Evolutionary conservation across 1,140 invertebrate genomes (phyloP), one percentile per base, ranked within the genome.

Genomic region (Drosophila parvula): DNA sequence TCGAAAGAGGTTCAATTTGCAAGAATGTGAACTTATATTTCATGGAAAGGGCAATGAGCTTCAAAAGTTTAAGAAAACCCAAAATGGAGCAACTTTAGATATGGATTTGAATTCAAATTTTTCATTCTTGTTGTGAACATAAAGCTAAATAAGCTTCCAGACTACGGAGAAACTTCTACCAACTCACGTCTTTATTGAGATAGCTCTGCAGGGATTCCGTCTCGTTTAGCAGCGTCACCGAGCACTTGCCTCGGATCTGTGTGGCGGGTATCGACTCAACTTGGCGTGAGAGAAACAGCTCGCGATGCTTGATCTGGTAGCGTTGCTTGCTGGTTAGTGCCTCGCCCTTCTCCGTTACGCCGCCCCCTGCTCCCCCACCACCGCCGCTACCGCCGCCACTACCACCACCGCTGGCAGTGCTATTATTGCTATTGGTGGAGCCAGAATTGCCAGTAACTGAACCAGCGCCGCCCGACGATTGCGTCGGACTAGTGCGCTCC

Each of bases 221-320:
- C 94, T 99, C 98, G 93, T 99, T 99, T 92, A 99, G 95, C 62
- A 99, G 94, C 57, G 98, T 99, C 74, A 99, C 99, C 73, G 96
- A 96, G 94, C 99, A 99, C 94, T 99, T 99, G 91, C 99, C 99
- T 89, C 99, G 95, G 89, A 99, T 99, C 93, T 99, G 97, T 58
- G 98, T 99, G 53, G 98, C 98, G 43, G 98, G 98, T 91, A 99
- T 94, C 30, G 98, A 99, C 94, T 99, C 99, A 68, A 99, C 97
- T 94, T 99, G 98, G 76, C 99, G 95, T 9, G 98, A 99, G 47
- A 99, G 94, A 94, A 99, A 99, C 78, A 99, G 94, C 94, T 99
- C 99, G 83, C 98, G 95, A 92, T 99, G 98, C 92, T 98, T 98
- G 91, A 99, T 95, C 93, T 98, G 97, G 93, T 99, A 98, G 80